A percentile compares a stretch with the other conserved stretches of the same genome.
Conservation (phyloP, 2,888 invertebrate species). For the Trachelus stipa region DNA sequence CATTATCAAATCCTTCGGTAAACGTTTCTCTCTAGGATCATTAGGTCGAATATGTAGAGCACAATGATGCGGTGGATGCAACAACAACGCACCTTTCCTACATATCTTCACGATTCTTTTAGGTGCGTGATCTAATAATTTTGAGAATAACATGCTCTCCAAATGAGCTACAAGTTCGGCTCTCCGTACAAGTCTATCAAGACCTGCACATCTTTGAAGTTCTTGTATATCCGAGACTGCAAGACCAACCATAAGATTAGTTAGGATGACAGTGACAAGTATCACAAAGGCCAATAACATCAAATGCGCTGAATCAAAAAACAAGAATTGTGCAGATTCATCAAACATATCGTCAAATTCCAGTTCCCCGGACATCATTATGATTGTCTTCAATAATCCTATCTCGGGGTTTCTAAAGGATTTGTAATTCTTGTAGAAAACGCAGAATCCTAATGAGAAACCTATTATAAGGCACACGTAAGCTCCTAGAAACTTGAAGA, state of each 20-base stretch:
- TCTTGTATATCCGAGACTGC: constrained; percentile 89
- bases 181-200: constrained; percentile 84
- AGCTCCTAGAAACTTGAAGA: constrained; percentile 83
- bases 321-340: constrained; percentile 68
- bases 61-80: constrained; percentile 80
- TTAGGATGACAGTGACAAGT: constrained; percentile 83
- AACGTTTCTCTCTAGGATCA: constrained; percentile 82
- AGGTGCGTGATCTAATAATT: constrained; percentile 76
- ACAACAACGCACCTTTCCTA: constrained; percentile 79
- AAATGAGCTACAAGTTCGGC: constrained; percentile 85
- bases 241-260: constrained; percentile 85
- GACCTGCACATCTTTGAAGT: constrained; percentile 82
- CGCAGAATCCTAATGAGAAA: constrained; percentile 84
- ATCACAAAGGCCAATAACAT: constrained; percentile 83
- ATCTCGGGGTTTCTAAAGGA: constrained; percentile 76
- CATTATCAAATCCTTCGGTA: constrained; percentile 80
- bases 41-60: constrained; percentile 83
- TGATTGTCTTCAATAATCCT: constrained; percentile 80
- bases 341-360: constrained; percentile 85
- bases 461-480: constrained; percentile 85
- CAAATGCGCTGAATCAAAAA: constrained; percentile 80
- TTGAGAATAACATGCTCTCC: constrained; percentile 86
- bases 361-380: constrained; percentile 91
- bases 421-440: constrained; percentile 81
- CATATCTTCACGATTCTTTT: constrained; percentile 74